Evolutionary conservation across 2,888 invertebrate species (phyloP).

Genomic region (Rotaria sp.): DNA sequence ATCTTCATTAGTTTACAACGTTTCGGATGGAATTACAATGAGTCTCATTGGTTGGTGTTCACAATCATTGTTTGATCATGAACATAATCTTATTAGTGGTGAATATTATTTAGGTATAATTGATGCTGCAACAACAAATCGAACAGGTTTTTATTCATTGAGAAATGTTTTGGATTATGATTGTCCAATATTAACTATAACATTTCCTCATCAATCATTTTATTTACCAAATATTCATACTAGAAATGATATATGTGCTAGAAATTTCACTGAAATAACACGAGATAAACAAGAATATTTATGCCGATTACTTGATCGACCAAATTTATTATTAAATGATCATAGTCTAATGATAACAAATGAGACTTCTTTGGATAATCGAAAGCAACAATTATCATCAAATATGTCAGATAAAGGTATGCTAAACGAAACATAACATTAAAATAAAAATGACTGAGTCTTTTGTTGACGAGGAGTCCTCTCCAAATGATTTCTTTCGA

Average conservation of each 20-base stretch:
- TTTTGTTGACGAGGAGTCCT: no score
- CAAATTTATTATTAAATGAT: not conserved
- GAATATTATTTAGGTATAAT: not conserved
- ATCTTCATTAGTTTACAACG: not conserved
- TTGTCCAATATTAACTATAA: not conserved
- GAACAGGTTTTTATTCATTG: conserved; percentile 12
- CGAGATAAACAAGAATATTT: not conserved
- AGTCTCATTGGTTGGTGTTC: not conserved
- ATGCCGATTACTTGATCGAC: not conserved
- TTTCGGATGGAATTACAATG: not conserved
- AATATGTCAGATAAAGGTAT: not conserved
- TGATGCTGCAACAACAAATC: not conserved
- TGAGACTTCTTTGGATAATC: not conserved
- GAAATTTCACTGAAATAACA: not conserved
- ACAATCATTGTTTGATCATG: not conserved
- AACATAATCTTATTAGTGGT: not conserved
- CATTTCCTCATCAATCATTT: not conserved
- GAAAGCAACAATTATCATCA: not conserved
- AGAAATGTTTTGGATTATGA: not conserved
- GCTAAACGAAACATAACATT: not conserved
- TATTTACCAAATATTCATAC: not conserved
- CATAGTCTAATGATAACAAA: not conserved
- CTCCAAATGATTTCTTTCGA: no score
- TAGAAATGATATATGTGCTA: not conserved
- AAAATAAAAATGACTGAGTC: no score